Base-by-base conservation (phyloP, 1,140 invertebrate species). In the Tetranychus urticae region DNA sequence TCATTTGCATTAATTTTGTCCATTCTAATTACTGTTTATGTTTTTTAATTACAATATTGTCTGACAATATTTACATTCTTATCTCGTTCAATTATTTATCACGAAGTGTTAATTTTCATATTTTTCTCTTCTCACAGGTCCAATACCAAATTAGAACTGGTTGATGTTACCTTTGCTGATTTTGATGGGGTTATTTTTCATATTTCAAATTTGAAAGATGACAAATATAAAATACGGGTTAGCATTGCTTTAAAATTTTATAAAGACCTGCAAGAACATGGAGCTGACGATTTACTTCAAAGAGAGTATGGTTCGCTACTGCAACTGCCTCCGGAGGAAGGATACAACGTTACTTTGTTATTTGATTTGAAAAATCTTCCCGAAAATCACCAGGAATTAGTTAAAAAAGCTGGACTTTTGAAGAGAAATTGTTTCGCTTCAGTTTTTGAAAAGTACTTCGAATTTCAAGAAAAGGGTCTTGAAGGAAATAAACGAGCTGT, bases 361-460 rank as follows among this genome's bases (percentile, higher is more conserved):
- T 82, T 92, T 74, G 88, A 97, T 75, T 77, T 98, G 74, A 88
- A 92, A 69, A 86, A 86, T 71, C 80, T 97, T 67, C 89, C 90
- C 10, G 76, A 81, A 45, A 54, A 59, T 46, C 81, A 96, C 73
- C 91, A 86, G 82, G 84, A 90, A 70, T 71, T 87, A 67, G 83
- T 94, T 59, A 86, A 88, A 71, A 92, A 90, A 78, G 86, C 93
- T 65, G 88, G 89, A 35, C 77, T 96, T 35, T 74, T 99, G 48
- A 98, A 98, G 74, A 81, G 94, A 68, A 93, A 98, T 75, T 98
- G 94, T 76, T 98, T 99, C 77, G 94, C 93, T 23, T 96, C 93
- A 48, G 92, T 99, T 45, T 98, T 99, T 77, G 91, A 98, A 75
- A 96, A 97, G 70, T 99, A 98, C 77, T 99, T 99, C 75, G 83